Conservation (phyloP, 2,888 invertebrate genomes). For the Drosophila nr. perissopoda region DNA sequence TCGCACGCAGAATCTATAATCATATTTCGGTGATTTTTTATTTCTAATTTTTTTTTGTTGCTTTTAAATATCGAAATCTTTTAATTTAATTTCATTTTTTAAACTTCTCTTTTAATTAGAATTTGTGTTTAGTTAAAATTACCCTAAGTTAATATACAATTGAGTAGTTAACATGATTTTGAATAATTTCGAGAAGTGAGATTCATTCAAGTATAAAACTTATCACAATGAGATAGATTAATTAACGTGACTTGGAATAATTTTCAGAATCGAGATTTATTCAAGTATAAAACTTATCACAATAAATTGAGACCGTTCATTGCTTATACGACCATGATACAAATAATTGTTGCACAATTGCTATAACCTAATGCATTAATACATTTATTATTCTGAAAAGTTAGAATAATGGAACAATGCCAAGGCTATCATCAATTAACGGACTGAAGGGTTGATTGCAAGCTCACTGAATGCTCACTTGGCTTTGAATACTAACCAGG, state of each 20-base stretch:
- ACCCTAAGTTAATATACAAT: background rate
- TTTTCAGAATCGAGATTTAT: background rate
- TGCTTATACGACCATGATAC: background rate
- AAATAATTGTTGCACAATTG: background rate
- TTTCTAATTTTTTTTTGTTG: background rate
- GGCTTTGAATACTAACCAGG: background rate
- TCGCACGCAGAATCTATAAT: background rate
- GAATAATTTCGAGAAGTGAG: background rate
- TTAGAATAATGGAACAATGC: background rate
- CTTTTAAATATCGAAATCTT: background rate
- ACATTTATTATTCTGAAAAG: background rate
- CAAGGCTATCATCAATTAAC: slow-evolving; percentile 6
- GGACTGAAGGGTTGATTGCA: background rate
- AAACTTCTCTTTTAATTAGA: background rate
- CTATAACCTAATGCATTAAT: background rate
- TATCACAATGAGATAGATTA: background rate
- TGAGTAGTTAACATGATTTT: background rate
- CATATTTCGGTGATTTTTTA: background rate
- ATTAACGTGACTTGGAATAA: background rate
- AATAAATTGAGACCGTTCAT: background rate
- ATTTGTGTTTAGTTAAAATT: background rate
- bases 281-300: too few species aligned
- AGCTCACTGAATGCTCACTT: background rate
- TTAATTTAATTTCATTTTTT: background rate
- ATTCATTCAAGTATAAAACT: background rate